Evolutionary conservation across 2,888 invertebrate genomes (phyloP).

Genomic region (Microdon myrmicae): DNA sequence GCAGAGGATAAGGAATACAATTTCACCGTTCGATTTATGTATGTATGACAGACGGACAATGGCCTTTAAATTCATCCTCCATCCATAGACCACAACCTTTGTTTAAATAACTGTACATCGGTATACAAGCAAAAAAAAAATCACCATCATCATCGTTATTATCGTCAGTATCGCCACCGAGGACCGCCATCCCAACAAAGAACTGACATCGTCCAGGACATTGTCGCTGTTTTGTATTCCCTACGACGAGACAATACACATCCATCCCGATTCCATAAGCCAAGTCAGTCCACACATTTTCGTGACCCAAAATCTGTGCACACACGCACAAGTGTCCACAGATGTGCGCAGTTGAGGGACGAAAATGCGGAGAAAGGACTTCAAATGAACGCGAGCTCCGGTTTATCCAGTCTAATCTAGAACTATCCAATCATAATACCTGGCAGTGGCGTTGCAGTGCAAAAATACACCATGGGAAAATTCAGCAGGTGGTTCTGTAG

Average conservation of each 20-base stretch:
- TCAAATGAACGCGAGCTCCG: conserved; percentile 44
- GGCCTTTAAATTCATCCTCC: conserved; percentile 15
- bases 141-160: conserved; percentile 25
- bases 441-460: conserved; percentile 13
- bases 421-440: conserved; percentile 51
- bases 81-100: conserved; percentile 39
- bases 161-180: conserved; percentile 15
- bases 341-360: conserved; percentile 30
- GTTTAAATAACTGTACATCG: conserved; percentile 48
- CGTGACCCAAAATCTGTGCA: conserved; percentile 33
- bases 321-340: conserved; percentile 33
- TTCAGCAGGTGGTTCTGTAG: conserved; percentile 45
- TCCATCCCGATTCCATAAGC: too few relatives aligned
- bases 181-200: conserved; percentile 28
- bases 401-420: conserved; percentile 51
- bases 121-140: conserved; percentile 6
- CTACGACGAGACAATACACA: conserved; percentile 32
- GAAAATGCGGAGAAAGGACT: conserved; percentile 35
- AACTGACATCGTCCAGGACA: conserved; percentile 41
- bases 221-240: conserved; percentile 23
- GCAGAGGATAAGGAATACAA: conserved; percentile 33
- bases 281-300: too few relatives aligned
- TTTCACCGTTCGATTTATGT: conserved; percentile 31
- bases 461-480: conserved; percentile 42
- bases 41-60: conserved; percentile 30